Evolutionary conservation across 2,113 vertebrate genomes (phyloP).

Genomic region (Pygoscelis antarcticus): DNA sequence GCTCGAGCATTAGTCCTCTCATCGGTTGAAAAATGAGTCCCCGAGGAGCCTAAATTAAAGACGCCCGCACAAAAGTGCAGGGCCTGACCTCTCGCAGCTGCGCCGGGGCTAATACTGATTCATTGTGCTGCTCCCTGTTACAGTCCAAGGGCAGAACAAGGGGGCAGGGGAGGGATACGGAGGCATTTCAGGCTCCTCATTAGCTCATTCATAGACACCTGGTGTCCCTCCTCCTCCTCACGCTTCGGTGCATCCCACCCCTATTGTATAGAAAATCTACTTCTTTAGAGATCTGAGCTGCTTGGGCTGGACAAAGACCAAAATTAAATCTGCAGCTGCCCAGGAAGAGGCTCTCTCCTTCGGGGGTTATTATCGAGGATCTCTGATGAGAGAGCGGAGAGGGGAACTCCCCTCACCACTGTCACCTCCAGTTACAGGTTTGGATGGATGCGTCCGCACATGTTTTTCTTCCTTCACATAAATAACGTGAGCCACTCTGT

Average conservation of each 20-base stretch:
- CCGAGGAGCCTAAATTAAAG: constrained; percentile 26
- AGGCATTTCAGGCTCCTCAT: neutral
- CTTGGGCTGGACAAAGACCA: constrained; percentile 15
- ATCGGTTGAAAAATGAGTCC: neutral
- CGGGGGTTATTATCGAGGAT: neutral
- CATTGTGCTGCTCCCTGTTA: neutral
- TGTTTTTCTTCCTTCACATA: neutral
- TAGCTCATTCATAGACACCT: constrained; percentile 56
- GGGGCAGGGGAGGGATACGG: neutral
- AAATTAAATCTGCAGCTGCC: constrained; percentile 17
- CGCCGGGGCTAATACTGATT: neutral
- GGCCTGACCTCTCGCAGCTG: constrained; percentile 33
- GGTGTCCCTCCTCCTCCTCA: constrained; percentile 18
- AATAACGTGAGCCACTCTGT: neutral
- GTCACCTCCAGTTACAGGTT: constrained; percentile 37
- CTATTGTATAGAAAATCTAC: neutral
- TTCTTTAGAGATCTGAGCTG: neutral
- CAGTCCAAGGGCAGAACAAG: neutral
- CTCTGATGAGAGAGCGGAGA: neutral
- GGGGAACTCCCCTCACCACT: neutral
- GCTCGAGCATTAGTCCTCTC: neutral
- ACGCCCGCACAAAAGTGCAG: neutral
- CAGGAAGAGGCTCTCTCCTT: neutral
- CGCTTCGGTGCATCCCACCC: neutral
- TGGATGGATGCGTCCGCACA: neutral